Evolutionary conservation across 2,113 vertebrate species (phyloP).

Genomic region (Delphinus delphis): DNA sequence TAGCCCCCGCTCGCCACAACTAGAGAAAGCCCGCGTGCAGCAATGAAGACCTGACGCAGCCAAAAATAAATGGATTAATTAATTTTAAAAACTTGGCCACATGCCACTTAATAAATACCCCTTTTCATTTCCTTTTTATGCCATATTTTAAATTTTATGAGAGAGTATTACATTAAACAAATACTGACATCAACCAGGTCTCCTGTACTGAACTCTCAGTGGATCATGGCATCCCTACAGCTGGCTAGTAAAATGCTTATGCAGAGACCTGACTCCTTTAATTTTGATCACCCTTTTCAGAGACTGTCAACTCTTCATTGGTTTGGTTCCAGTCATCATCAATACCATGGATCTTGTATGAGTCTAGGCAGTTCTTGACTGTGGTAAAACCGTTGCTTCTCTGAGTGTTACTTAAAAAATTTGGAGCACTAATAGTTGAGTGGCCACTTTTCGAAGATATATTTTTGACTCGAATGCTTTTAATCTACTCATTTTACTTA

Average conservation of each 20-base stretch:
- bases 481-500: neutral
- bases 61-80: too few species aligned
- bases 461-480: slow-evolving; percentile 51
- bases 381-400: neutral
- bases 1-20: too few species aligned
- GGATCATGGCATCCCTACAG: neutral
- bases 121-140: neutral
- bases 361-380: neutral
- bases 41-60: too few species aligned
- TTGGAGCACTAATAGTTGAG: neutral
- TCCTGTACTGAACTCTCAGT: neutral
- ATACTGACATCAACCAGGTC: neutral
- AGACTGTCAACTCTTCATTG: neutral
- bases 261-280: neutral
- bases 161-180: neutral
- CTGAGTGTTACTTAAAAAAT: neutral
- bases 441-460: neutral
- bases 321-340: neutral
- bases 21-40: too few species aligned
- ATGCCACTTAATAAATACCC: neutral
- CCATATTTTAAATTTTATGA: slow-evolving; percentile 42
- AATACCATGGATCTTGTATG: neutral
- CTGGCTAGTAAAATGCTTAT: neutral
- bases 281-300: neutral
- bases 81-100: neutral